Evolutionary conservation across 2,888 invertebrate genomes (phyloP).

Genomic region (Folsomia candida): DNA sequence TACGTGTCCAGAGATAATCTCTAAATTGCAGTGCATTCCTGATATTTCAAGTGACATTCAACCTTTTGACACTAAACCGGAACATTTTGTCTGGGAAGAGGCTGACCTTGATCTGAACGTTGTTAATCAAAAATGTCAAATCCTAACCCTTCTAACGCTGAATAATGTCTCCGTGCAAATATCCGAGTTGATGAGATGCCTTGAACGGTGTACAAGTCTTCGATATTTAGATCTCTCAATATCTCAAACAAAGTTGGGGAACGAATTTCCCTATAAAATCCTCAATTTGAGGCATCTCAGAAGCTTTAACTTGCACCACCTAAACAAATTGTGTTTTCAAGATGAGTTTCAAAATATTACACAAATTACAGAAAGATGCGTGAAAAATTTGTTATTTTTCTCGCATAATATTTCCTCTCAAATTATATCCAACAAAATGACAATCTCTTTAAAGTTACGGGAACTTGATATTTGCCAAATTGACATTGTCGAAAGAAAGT

Average conservation of each 20-base stretch:
- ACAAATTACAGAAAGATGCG: background rate
- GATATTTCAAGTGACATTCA: background rate
- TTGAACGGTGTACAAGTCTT: background rate
- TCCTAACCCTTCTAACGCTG: background rate
- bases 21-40: too few relatives aligned
- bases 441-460: background rate
- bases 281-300: too few relatives aligned
- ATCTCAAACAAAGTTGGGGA: background rate
- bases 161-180: background rate
- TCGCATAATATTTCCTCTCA: background rate
- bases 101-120: background rate
- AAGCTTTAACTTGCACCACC: background rate
- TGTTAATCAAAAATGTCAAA: background rate
- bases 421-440: background rate
- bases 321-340: background rate
- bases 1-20: background rate
- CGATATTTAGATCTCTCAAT: background rate
- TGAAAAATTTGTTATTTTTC: background rate
- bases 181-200: background rate
- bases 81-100: background rate
- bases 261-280: too few relatives aligned
- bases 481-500: background rate
- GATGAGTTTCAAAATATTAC: background rate
- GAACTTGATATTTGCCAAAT: background rate
- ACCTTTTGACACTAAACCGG: background rate